Evolutionary conservation across 2,113 vertebrate genomes (phyloP).

Genomic region (Amphilophus citrinellus): DNA sequence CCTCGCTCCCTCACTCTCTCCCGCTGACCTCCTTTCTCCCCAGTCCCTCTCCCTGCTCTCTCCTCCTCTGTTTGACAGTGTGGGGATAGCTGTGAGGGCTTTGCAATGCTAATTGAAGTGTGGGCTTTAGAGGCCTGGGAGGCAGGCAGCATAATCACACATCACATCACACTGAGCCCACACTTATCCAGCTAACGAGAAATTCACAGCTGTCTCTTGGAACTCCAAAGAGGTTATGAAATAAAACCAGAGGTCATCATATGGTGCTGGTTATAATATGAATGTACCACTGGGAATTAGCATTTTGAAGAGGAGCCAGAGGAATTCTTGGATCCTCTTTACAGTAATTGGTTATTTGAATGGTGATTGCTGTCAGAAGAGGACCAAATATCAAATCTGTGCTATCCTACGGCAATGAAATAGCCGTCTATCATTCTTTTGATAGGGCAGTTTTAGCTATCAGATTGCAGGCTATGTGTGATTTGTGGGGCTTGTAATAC

Average conservation of each 20-base stretch:
- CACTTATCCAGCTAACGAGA: conserved; percentile 69
- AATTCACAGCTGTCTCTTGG: conserved; percentile 68
- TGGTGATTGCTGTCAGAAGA: conserved; percentile 69
- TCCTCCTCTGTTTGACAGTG: conserved; percentile 29
- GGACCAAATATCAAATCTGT: conserved; percentile 58
- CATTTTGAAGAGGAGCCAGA: conserved; percentile 64
- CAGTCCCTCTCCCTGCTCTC: conserved; percentile 9
- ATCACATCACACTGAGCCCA: conserved; percentile 62
- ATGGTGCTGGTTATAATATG: conserved; percentile 61
- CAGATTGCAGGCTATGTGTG: conserved; percentile 44
- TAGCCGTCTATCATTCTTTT: conserved; percentile 45
- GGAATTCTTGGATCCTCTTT: conserved; percentile 63
- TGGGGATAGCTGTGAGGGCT: conserved; percentile 40
- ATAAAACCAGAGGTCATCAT: conserved; percentile 75
- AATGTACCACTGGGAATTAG: conserved; percentile 62
- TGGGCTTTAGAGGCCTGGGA: conserved; percentile 59
- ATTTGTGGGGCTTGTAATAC: conserved; percentile 58
- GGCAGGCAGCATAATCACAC: conserved; percentile 67
- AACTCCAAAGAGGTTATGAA: conserved; percentile 60
- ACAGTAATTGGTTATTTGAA: conserved; percentile 74
- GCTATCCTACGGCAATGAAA: conserved; percentile 34
- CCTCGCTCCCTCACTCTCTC: conserved; percentile 39
- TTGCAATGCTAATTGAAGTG: conserved; percentile 73
- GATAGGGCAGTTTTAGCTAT: conserved; percentile 52
- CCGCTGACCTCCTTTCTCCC: conserved; percentile 51